Evolutionary conservation across 2,797 vertebrate species (phyloP), one percentile per base, ranked within the genome.

Genomic region (Anas flavirostris): DNA sequence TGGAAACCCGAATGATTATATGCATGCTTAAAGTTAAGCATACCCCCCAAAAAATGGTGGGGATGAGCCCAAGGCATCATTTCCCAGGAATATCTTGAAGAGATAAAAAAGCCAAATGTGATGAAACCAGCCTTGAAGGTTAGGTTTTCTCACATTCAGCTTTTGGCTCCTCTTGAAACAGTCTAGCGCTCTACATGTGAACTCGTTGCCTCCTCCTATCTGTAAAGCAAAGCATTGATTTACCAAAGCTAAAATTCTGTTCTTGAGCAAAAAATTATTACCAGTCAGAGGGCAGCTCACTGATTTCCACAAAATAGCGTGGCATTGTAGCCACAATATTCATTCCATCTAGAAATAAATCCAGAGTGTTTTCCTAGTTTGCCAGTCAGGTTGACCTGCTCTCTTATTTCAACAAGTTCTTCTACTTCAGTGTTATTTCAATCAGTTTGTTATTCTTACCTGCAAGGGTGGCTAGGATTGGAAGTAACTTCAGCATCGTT

Each of bases 391-490:
- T 7, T 88, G 74, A 81, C 69, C 50, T 60, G 50, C 75, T 63
- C 17, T 68, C 64, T 28, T 13, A 33, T 28, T 62, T 74, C 81
- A 67, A 12, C 37, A 59, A 23, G n/a, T 67, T 78, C 60, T 41
- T 59, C 72, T 76, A 35, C 62, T 46, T 43, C 69, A 55, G 25
- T 8, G 6, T 63, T 73, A 15, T 76, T 68, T 79, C 0, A 0
- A 29, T 90, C 29, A 33, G 60, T 80, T 90, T 87, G 19, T 82
- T 33, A 64, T 92, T 92, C 97, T 98, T 97, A 98, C 98, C 98
- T 97, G 95, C 39, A 58, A 98, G 72, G 67, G 94, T 48, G 28
- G 81, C 93, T 59, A 98, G 77, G 92, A 97, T 15, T 62, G 97
- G 88, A 77, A 98, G 41, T 35, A 97, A 84, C 89, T 92, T 96